Percentiles rank a stretch among this genome's conserved stretches.
Conservation (phyloP, 92 coral and sea anemone species). For the Actinernus sp. region DNA sequence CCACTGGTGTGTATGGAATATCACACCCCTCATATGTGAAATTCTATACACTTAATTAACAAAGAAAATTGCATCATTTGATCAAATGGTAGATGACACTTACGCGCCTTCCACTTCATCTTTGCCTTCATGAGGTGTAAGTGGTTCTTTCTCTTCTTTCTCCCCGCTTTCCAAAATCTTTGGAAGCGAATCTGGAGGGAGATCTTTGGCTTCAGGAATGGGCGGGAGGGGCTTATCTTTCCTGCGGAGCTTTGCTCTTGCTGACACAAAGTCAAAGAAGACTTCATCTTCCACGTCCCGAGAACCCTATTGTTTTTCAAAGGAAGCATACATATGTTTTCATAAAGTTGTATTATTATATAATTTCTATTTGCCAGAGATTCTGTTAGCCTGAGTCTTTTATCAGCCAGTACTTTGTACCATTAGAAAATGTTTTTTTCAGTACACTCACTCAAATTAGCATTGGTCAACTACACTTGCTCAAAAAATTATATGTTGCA, state of each 20-base stretch:
- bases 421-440: no score
- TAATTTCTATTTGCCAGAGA: no score
- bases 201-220: constrained; percentile 38
- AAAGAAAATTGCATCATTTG: no score
- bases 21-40: no score
- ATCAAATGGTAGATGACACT: not conserved
- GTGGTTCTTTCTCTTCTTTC: constrained; percentile 33
- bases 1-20: no score
- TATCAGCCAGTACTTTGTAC: no score
- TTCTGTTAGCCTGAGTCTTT: no score
- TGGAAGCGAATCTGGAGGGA: constrained; percentile 4
- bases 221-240: constrained; percentile 55
- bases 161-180: constrained; percentile 51
- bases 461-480: no score
- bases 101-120: constrained; percentile 83
- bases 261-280: constrained; percentile 85
- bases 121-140: constrained; percentile 25
- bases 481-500: no score
- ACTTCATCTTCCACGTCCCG: constrained; percentile 85
- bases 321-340: constrained; percentile 26
- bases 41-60: no score
- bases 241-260: constrained; percentile 48
- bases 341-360: no score
- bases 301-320: constrained; percentile 20
- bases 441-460: no score